Evolutionary conservation across 2,113 vertebrate species (phyloP).

Genomic region (Notechis scutatus): DNA sequence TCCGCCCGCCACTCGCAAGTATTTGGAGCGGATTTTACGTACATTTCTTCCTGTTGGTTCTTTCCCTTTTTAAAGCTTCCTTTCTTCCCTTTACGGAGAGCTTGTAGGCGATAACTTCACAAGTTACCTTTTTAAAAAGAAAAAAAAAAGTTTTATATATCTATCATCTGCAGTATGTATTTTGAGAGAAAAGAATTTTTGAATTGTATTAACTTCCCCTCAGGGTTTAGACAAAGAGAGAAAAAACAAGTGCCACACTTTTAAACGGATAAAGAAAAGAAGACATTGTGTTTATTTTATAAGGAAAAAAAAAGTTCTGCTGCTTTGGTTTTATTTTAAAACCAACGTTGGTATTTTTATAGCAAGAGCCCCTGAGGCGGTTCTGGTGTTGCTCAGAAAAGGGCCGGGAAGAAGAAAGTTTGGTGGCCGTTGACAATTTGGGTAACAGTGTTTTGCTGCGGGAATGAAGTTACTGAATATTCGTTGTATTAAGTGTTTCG

Average conservation of each 20-base stretch:
- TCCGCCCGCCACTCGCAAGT: constrained; percentile 49
- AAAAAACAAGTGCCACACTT: constrained; percentile 8
- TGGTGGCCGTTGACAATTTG: not conserved
- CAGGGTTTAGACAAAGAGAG: constrained; percentile 42
- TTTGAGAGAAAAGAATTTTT: constrained; percentile 16
- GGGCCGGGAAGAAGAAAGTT: not conserved
- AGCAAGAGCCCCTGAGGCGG: not conserved
- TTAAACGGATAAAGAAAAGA: not conserved
- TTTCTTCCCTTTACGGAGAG: not conserved
- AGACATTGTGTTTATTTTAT: constrained; percentile 32
- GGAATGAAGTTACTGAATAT: constrained; percentile 26
- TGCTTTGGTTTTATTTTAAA: constrained; percentile 44
- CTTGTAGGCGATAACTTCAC: constrained; percentile 16
- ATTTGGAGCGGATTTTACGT: not conserved
- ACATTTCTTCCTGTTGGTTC: not conserved
- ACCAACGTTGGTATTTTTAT: constrained; percentile 40
- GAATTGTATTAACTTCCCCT: constrained; percentile 29
- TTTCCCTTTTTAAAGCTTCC: not conserved
- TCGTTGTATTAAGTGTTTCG: constrained; percentile 9
- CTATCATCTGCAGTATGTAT: not conserved
- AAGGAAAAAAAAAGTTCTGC: constrained; percentile 6
- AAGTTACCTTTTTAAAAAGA: constrained; percentile 18
- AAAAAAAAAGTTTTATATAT: constrained; percentile 20
- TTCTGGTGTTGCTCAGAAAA: not conserved
- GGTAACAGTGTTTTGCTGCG: constrained; percentile 28